Conservation (phyloP, 2,888 invertebrate genomes). For the Kryphioiulus occultus region DNA sequence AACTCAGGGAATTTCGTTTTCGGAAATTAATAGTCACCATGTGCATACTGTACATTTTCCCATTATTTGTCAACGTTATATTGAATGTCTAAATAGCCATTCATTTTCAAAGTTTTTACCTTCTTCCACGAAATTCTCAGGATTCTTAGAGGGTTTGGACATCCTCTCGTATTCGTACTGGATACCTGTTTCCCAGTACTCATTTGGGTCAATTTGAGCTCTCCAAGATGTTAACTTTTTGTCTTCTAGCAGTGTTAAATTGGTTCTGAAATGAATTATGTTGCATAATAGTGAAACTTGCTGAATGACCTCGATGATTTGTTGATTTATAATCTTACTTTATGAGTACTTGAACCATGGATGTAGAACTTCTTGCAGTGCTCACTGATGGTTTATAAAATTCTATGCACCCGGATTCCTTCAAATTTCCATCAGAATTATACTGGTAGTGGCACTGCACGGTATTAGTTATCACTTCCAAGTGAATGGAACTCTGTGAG, state of each 20-base stretch:
- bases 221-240: neutral
- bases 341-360: neutral
- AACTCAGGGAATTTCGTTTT: too few species aligned
- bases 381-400: neutral
- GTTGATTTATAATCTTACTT: neutral
- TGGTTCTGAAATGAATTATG: neutral
- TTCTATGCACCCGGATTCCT: neutral
- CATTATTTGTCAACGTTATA: too few species aligned
- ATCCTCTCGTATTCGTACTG: neutral
- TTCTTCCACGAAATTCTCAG: neutral
- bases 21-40: too few species aligned
- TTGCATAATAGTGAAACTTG: neutral
- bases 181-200: neutral
- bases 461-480: neutral
- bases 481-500: neutral
- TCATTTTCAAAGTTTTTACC: conserved; percentile 1
- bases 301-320: neutral
- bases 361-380: neutral
- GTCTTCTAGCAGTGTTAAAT: neutral
- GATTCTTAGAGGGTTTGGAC: neutral
- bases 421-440: neutral
- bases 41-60: too few species aligned
- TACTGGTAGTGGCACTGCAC: neutral
- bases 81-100: too few species aligned
- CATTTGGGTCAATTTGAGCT: neutral